Evolutionary conservation across 2,113 vertebrate genomes (phyloP).

Genomic region (Pollachius pollachius): DNA sequence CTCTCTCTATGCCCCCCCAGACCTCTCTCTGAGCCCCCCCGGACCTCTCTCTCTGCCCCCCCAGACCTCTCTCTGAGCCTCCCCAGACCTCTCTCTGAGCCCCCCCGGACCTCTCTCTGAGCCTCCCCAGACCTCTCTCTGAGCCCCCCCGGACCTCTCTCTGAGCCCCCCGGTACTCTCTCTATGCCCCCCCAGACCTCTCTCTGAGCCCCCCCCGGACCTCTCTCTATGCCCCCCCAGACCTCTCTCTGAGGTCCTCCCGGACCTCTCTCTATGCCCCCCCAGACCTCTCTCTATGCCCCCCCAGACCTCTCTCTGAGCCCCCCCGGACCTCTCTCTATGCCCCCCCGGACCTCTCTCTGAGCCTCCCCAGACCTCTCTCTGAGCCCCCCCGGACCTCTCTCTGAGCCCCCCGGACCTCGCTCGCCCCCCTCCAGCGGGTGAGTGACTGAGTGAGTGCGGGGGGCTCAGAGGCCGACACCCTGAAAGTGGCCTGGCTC

Average conservation of each 20-base stretch:
- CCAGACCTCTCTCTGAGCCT: constrained; percentile 13
- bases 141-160: constrained; percentile 14
- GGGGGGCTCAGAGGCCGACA: constrained; percentile 60
- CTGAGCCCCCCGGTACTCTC: constrained; percentile 23
- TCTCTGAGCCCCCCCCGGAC: constrained; percentile 21
- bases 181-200: constrained; percentile 15
- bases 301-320: constrained; percentile 12
- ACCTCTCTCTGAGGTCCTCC: constrained; percentile 17
- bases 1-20: constrained; percentile 5
- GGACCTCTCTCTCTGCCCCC: too few species aligned
- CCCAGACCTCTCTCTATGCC: constrained; percentile 5
- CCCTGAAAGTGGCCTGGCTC: constrained; percentile 73
- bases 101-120: constrained; percentile 11
- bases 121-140: too few species aligned
- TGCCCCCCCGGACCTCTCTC: constrained; percentile 12
- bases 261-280: too few species aligned
- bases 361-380: constrained; percentile 26
- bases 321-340: too few species aligned
- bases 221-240: background rate
- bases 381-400: constrained; percentile 14
- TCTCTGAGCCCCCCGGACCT: constrained; percentile 17
- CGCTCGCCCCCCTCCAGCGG: constrained; percentile 33
- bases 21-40: constrained; percentile 27
- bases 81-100: too few species aligned
- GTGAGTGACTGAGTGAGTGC: constrained; percentile 58